phyloP scores from a whole-genome alignment of 2,888 invertebrate genomes.

The Brenthis daphne region DNA sequence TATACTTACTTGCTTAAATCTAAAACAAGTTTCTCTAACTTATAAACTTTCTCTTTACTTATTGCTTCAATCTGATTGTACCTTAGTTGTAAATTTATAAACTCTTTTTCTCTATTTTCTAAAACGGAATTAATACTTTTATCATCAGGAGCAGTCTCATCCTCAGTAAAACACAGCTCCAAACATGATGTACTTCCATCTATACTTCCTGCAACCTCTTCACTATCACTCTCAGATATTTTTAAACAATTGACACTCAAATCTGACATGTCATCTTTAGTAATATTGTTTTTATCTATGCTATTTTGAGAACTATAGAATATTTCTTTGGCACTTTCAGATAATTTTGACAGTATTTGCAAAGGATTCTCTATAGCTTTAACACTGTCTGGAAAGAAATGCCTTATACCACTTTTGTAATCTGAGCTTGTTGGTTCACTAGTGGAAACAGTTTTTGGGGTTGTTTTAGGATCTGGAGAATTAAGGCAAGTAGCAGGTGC shows the following conservation, averaged over 20 bases:
- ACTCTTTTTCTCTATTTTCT: conserved; percentile 74
- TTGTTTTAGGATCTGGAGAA: conserved; percentile 77
- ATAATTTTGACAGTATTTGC: conserved; percentile 72
- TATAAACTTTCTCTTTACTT: conserved; percentile 73
- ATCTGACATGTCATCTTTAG: conserved; percentile 70
- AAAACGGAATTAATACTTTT: conserved; percentile 59
- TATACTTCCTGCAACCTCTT: conserved; percentile 73
- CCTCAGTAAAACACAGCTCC: conserved; percentile 76
- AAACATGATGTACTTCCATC: conserved; percentile 76
- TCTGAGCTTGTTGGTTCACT: conserved; percentile 77
- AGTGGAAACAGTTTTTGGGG: conserved; percentile 58
- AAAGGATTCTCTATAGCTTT: conserved; percentile 73
- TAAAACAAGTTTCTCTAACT: conserved; percentile 80
- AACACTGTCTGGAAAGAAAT: conserved; percentile 76
- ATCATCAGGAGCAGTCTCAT: conserved; percentile 68
- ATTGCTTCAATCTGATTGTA: conserved; percentile 71
- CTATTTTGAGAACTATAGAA: conserved; percentile 71
- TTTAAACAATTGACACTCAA: conserved; percentile 71
- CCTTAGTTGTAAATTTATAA: conserved; percentile 79
- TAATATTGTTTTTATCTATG: conserved; percentile 65
- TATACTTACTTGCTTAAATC: conserved; percentile 84
- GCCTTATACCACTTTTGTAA: conserved; percentile 63
- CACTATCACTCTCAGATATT: conserved; percentile 77
- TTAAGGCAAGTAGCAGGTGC: conserved; percentile 84
- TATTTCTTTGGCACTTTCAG: conserved; percentile 79